phyloP scores from a whole-genome alignment of 2,888 invertebrate species.

The Acanthosepion esculentum region DNA sequence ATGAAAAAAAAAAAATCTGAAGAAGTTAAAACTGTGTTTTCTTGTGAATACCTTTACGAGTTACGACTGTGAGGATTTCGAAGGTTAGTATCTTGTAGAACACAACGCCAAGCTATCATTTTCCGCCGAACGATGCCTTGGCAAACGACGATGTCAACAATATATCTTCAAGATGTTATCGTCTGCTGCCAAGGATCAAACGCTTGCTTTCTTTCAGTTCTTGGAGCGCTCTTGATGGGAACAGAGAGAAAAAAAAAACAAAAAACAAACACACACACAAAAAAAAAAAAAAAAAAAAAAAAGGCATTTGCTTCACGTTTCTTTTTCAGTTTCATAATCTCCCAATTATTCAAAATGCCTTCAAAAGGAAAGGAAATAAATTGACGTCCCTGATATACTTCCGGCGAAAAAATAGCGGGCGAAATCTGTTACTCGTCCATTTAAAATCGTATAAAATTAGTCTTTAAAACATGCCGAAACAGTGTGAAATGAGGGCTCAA shows the following conservation, averaged over 20 bases:
- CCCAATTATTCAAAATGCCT: background rate
- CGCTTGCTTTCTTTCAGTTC: background rate
- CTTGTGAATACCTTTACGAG: constrained; percentile 5
- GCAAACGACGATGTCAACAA: background rate
- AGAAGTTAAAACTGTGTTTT: background rate
- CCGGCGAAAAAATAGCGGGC: background rate
- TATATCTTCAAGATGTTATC: constrained; percentile 33
- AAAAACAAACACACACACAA: background rate
- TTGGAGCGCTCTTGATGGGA: background rate
- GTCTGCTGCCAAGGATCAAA: background rate
- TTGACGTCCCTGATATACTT: background rate
- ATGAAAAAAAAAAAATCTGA: no score
- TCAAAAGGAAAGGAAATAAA: background rate
- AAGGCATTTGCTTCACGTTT: background rate
- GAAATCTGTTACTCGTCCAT: background rate
- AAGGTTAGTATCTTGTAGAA: background rate
- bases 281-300: background rate
- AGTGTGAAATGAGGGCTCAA: no score
- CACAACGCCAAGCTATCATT: background rate
- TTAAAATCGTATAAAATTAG: background rate
- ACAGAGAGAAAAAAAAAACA: background rate
- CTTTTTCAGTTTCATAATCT: background rate
- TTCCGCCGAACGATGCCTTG: background rate
- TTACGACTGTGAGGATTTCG: background rate
- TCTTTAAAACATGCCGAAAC: no score